These are phyloP conservation scores for Callipepla squamata DNA, from an alignment of 2,113 vertebrate genomes.

Conservation along the genomic window DNA sequence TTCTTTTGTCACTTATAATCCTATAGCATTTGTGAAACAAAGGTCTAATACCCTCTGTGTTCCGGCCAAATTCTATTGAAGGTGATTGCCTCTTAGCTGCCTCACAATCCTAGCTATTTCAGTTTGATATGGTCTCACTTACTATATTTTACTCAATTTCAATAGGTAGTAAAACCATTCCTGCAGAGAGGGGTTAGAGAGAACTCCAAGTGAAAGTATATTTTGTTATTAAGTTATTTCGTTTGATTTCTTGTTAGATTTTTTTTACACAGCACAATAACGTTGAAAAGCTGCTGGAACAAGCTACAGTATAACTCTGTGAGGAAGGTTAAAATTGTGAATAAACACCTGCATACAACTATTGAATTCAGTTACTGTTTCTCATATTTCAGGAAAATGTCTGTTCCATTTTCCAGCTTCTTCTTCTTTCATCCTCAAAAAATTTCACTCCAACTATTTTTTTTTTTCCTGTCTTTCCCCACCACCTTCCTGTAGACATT, in stretches of 20 bases:
- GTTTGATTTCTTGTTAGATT: not conserved
- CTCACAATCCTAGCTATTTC: constrained; percentile 1
- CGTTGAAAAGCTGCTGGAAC: not conserved
- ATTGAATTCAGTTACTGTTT: not conserved
- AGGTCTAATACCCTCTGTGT: not conserved
- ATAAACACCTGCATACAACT: not conserved
- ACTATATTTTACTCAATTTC: not conserved
- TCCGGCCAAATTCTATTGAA: not conserved
- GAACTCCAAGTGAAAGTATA: not conserved
- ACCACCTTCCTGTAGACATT: not conserved
- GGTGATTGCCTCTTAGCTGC: not conserved
- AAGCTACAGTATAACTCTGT: not conserved
- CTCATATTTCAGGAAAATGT: not conserved
- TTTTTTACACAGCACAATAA: not conserved
- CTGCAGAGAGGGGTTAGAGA: not conserved
- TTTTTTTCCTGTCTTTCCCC: not conserved
- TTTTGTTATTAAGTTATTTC: not conserved
- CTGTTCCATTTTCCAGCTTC: not conserved
- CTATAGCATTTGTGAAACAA: not conserved
- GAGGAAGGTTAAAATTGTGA: not conserved
- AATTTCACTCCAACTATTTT: not conserved
- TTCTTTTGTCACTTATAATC: not conserved
- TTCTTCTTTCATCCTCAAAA: not conserved
- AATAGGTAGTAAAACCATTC: not conserved
- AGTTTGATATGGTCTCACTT: not conserved